Conservation (phyloP, 23 tunicate species). For the Trididemnum nubilum region DNA sequence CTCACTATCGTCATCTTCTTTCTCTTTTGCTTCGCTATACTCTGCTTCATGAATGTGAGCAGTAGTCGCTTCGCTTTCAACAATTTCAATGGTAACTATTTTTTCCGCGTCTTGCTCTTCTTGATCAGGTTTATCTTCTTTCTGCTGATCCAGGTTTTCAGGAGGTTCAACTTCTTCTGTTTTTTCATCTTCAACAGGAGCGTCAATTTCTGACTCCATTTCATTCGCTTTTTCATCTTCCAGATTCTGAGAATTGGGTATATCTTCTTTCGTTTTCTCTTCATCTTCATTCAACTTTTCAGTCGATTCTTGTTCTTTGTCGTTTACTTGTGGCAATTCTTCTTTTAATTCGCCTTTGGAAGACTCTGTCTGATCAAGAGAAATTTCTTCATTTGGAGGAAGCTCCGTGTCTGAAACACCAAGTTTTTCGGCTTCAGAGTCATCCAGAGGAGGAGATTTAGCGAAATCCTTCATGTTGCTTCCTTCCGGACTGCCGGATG, state of each 20-base stretch:
- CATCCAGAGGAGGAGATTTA: background rate
- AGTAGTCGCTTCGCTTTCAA: background rate
- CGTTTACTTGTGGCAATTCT: background rate
- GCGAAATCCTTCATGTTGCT: background rate
- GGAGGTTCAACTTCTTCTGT: slow-evolving; percentile 11
- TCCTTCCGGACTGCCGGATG: background rate
- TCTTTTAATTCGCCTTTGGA: too few relatives aligned
- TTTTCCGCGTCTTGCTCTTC: background rate
- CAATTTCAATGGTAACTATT: background rate
- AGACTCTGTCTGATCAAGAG: background rate
- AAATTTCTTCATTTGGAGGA: background rate
- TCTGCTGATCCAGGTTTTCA: slow-evolving; percentile 8
- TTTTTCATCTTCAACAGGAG: background rate
- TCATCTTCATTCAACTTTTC: background rate
- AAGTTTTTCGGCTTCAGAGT: background rate
- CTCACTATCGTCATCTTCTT: background rate
- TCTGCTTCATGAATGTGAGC: background rate
- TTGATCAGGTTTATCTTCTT: background rate
- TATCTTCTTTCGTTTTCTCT: background rate
- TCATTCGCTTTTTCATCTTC: background rate
- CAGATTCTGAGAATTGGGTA: slow-evolving; percentile 1
- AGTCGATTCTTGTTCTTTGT: background rate
- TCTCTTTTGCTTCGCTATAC: background rate
- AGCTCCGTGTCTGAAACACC: background rate
- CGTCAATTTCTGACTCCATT: background rate